These are phyloP conservation scores for Falcunculus frontatus DNA, from an alignment of 2,113 vertebrate genomes.

Conservation along the genomic window DNA sequence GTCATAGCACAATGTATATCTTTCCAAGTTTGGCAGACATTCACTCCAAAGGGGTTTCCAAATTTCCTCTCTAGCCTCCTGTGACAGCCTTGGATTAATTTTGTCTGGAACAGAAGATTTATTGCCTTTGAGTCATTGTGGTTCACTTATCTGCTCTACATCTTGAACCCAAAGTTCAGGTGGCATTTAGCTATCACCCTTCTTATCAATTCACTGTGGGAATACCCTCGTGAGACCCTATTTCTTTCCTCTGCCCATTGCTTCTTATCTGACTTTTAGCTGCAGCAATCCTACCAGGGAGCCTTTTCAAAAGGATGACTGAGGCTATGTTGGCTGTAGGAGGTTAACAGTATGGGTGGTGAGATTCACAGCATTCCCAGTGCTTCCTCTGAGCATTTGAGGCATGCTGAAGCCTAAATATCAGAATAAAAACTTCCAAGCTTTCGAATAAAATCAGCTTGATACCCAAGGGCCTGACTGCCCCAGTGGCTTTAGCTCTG, in stretches of 20 bases:
- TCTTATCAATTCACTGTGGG: neutral
- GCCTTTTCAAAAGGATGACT: neutral
- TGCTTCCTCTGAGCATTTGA: neutral
- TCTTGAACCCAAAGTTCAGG: conserved; percentile 8
- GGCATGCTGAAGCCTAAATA: neutral
- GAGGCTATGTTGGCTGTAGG: neutral
- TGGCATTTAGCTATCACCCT: neutral
- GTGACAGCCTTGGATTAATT: conserved; percentile 45
- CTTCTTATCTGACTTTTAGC: neutral
- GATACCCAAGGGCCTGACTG: conserved; percentile 1
- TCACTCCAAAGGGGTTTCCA: conserved; percentile 24
- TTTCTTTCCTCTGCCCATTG: neutral
- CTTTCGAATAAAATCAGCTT: neutral
- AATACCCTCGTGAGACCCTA: neutral
- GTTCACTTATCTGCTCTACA: conserved; percentile 27
- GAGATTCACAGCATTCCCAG: neutral
- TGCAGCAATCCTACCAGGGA: neutral
- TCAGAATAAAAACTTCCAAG: neutral
- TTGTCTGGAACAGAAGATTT: conserved; percentile 35
- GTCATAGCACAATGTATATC: neutral
- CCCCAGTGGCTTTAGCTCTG: neutral
- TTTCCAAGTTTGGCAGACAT: conserved; percentile 13
- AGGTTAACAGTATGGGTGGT: neutral
- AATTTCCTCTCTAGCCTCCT: conserved; percentile 30
- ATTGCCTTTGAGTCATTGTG: conserved; percentile 4